Evolutionary conservation across 2,113 vertebrate species (phyloP).

Genomic region (Peromyscus polionotus): DNA sequence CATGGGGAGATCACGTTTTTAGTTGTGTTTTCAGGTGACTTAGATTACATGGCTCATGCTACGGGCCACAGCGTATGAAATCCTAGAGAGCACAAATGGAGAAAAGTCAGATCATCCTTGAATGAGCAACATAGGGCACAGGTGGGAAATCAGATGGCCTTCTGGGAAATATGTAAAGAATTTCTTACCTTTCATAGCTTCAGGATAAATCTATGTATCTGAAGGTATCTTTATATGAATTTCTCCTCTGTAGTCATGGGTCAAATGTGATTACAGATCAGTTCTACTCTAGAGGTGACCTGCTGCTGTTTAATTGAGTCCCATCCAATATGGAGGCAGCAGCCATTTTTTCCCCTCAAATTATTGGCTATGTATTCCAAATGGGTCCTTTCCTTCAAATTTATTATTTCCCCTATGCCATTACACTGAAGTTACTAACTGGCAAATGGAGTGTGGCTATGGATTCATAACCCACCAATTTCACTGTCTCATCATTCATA

Average conservation of each 20-base stretch:
- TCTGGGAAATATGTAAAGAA: constrained; percentile 17
- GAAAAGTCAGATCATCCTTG: background rate
- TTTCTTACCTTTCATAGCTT: background rate
- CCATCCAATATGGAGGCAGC: background rate
- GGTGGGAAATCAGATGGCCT: background rate
- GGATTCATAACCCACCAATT: background rate
- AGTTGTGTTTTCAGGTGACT: constrained; percentile 1
- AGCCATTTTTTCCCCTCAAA: background rate
- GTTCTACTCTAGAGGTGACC: background rate
- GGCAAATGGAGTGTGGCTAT: background rate
- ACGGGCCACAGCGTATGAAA: background rate
- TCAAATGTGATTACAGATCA: background rate
- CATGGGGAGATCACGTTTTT: background rate
- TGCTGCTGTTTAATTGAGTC: background rate
- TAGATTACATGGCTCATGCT: background rate
- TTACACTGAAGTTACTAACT: background rate
- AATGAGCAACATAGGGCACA: background rate
- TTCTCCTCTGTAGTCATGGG: background rate
- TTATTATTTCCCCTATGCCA: background rate
- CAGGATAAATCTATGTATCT: background rate
- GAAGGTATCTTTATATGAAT: background rate
- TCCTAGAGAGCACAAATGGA: background rate
- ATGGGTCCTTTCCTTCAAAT: background rate
- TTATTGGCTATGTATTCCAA: background rate
- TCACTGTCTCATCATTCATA: background rate